Evolutionary conservation across 1,140 invertebrate species (phyloP).

Genomic region (Arion vulgaris): DNA sequence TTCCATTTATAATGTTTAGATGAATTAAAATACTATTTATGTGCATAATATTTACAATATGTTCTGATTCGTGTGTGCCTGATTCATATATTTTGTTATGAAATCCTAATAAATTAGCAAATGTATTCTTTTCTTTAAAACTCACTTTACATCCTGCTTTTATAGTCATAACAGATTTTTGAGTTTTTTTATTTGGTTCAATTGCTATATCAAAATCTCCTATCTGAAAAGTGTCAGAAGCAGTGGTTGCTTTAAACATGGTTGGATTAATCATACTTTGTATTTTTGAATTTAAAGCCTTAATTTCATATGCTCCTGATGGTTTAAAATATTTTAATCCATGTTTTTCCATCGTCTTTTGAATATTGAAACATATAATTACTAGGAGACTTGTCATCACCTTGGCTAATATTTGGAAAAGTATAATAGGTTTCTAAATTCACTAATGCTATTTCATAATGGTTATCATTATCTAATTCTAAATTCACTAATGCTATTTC

Average conservation of each 20-base stretch:
- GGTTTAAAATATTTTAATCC: neutral
- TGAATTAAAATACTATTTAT: conserved; percentile 6
- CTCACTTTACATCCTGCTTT: neutral
- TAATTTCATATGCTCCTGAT: neutral
- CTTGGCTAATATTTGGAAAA: too few relatives aligned
- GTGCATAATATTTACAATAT: neutral
- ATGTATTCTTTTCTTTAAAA: neutral
- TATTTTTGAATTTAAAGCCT: neutral
- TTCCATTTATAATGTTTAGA: neutral
- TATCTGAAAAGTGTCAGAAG: too few relatives aligned
- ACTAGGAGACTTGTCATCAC: too few relatives aligned
- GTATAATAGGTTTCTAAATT: too few relatives aligned
- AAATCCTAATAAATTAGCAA: neutral
- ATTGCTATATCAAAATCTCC: neutral
- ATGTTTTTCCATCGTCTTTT: too few relatives aligned
- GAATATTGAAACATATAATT: too few relatives aligned
- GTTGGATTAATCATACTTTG: neutral
- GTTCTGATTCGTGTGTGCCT: neutral
- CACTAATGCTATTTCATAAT: too few relatives aligned
- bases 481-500: too few relatives aligned
- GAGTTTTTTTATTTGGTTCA: neutral
- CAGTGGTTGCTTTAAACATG: too few relatives aligned
- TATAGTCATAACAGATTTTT: neutral
- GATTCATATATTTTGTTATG: neutral
- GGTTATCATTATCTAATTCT: too few relatives aligned